These are phyloP conservation scores for Pipistrellus pygmaeus DNA, from an alignment of 2,797 vertebrate genomes.

Conservation along the genomic window DNA sequence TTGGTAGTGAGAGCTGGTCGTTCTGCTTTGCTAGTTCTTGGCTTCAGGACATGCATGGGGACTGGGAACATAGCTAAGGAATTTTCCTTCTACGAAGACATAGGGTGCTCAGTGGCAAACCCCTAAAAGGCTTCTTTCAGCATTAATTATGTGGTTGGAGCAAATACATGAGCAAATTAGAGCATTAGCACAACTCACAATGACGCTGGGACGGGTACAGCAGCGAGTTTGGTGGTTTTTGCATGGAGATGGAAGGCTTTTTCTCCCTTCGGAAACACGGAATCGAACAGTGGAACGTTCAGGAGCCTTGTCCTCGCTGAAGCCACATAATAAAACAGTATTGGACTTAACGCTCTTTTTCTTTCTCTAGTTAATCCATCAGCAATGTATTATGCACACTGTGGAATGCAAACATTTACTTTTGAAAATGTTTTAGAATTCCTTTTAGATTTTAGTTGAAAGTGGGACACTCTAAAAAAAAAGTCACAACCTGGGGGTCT, in stretches of 20 bases:
- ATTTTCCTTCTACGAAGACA: slow-evolving; percentile 47
- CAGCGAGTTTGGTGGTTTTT: not conserved
- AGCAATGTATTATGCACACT: not conserved
- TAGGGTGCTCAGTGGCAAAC: not conserved
- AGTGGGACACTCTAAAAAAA: not conserved
- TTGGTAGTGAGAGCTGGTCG: not conserved
- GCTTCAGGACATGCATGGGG: not conserved
- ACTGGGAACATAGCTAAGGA: slow-evolving; percentile 59
- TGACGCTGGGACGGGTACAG: not conserved
- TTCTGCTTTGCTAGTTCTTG: slow-evolving; percentile 46
- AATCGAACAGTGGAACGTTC: not conserved
- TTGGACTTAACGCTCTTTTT: not conserved
- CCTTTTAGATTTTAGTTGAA: not conserved
- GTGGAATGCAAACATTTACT: not conserved
- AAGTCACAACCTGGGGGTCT: not conserved
- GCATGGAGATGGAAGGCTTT: not conserved
- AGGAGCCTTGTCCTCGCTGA: not conserved
- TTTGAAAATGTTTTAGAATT: slow-evolving; percentile 22
- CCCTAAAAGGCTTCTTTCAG: slow-evolving; percentile 68
- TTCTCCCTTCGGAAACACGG: not conserved
- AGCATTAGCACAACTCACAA: slow-evolving; percentile 58
- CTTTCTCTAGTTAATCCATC: not conserved
- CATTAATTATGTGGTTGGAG: slow-evolving; percentile 66
- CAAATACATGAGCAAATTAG: slow-evolving; percentile 63
- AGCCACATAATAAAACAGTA: fast-evolving